Conservation (phyloP, 2,797 vertebrate genomes). For the Gymnoscopelus braueri region DNA sequence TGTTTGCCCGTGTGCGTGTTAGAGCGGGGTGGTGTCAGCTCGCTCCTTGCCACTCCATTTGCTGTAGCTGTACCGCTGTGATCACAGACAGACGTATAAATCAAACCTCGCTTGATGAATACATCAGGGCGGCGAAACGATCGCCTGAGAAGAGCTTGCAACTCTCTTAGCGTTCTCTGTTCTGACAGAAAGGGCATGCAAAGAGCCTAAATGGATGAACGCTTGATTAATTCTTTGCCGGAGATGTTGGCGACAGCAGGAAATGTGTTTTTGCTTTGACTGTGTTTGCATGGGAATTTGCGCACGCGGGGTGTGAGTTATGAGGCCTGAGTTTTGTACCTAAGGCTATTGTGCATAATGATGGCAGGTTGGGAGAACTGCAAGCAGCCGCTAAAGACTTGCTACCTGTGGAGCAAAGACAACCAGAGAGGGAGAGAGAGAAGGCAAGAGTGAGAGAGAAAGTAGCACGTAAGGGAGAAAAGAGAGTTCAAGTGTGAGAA, state of each 20-base stretch:
- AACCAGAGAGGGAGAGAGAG: constrained; percentile 44
- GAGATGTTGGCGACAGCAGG: constrained; percentile 98
- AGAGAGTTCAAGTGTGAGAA: neutral
- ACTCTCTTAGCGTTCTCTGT: constrained; percentile 94
- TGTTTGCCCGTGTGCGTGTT: constrained; percentile 51
- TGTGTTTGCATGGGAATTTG: constrained; percentile 94
- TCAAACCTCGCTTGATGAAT: constrained; percentile 99
- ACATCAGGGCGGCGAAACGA: constrained; percentile 95
- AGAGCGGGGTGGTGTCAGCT: constrained; percentile 83
- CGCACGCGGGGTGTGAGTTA: constrained; percentile 89
- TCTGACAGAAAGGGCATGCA: constrained; percentile 99
- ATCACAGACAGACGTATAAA: constrained; percentile 99
- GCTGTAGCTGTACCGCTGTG: constrained; percentile 99
- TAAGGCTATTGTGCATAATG: constrained; percentile 90
- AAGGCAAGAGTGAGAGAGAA: constrained; percentile 20
- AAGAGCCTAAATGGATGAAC: constrained; percentile 99
- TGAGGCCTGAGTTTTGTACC: constrained; percentile 90
- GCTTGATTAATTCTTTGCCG: constrained; percentile 99
- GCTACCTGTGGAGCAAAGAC: constrained; percentile 82
- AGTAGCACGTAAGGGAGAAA: constrained; percentile 43
- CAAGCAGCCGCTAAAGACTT: constrained; percentile 81
- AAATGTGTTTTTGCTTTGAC: constrained; percentile 96
- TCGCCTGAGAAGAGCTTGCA: constrained; percentile 89
- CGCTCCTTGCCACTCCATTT: constrained; percentile 98
- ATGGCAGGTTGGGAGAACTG: constrained; percentile 81